phyloP scores from a whole-genome alignment of 1,140 invertebrate species.

The Diachasmimorpha longicaudata region DNA sequence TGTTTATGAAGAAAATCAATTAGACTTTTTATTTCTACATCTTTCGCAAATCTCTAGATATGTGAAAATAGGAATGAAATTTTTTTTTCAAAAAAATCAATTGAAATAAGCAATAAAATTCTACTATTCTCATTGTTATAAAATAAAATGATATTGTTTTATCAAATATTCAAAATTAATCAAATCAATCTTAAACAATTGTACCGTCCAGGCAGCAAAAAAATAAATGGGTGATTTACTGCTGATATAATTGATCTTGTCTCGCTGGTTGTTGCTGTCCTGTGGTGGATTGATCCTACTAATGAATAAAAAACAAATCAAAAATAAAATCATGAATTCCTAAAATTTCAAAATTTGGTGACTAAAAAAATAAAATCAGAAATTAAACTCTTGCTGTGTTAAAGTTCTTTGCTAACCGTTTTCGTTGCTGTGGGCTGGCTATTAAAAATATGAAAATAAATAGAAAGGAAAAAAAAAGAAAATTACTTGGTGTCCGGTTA shows the following conservation, averaged over 20 bases:
- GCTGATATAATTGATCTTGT: conserved; percentile 52
- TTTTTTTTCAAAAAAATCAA: not conserved
- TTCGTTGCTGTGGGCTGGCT: conserved; percentile 61
- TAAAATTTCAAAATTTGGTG: conserved; percentile 3
- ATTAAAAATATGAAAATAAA: conserved; percentile 6
- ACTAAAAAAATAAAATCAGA: conserved; percentile 22
- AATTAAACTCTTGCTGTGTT: conserved; percentile 35
- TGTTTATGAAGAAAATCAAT: not conserved
- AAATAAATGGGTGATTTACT: conserved; percentile 35
- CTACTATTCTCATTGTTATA: not conserved
- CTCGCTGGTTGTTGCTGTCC: conserved; percentile 64
- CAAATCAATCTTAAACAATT: not conserved
- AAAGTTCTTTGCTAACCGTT: conserved; percentile 51
- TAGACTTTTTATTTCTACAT: not conserved
- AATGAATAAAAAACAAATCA: conserved; percentile 19
- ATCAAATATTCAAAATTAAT: not conserved
- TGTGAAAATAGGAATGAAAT: not conserved
- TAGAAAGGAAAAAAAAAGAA: conserved; percentile 3
- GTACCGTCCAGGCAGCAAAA: conserved; percentile 50
- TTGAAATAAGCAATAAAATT: not conserved
- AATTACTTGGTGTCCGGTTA: conserved; percentile 52
- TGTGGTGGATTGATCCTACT: conserved; percentile 55
- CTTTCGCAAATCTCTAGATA: not conserved
- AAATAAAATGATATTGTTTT: not conserved
- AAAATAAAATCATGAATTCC: not conserved